Evolutionary conservation across 2,113 vertebrate species (phyloP), one percentile per base, ranked within the genome.

Genomic region (Emydocephalus ijimae): DNA sequence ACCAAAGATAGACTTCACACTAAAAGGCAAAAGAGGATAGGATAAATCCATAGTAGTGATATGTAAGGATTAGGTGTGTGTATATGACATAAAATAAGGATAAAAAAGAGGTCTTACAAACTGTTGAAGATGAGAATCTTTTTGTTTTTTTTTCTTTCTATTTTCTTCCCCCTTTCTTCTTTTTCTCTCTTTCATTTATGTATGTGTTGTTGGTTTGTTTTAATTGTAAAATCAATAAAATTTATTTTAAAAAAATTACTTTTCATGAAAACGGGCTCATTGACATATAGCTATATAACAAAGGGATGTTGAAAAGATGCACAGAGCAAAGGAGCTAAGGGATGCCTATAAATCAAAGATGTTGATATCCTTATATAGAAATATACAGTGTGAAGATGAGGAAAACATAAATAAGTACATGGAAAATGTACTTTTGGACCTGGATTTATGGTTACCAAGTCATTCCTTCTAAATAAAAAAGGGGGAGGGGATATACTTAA

Each of bases 221-320:
- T 43, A 43, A 43, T 43, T 3, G 43, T 43, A 43, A 43, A 43
- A 43, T 43, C 3, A 43, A 43, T 43, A 43, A 43, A 43, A 43
- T 43, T 43, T 43, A 43, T 43, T 43, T 43, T 43, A 43, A 43
- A 43, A 43, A 24, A 93, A 93, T 20, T 90, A 91, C 24, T 43
- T 91, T 93, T 93, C 52, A 64, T 92, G 45, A 93, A 93, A 94
- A 95, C 87, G 93, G 93, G 56, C 91, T 92, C 48, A 59, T 0
- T 48, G 74, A n/a, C 89, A 94, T 95, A 94, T 89, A 88, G 95
- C 95, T 95, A 95, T 92, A 92, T 93, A 94, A 92, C 61, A 92
- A 95, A 94, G 94, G 93, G 89, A 20, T 88, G 23, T 93, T 45
- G 87, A 52, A 15, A 81, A 90, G 87, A 93, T 59, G 50, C 85